Base-by-base conservation (phyloP, 2,797 vertebrate species). In the Sebastes matsubarae region DNA sequence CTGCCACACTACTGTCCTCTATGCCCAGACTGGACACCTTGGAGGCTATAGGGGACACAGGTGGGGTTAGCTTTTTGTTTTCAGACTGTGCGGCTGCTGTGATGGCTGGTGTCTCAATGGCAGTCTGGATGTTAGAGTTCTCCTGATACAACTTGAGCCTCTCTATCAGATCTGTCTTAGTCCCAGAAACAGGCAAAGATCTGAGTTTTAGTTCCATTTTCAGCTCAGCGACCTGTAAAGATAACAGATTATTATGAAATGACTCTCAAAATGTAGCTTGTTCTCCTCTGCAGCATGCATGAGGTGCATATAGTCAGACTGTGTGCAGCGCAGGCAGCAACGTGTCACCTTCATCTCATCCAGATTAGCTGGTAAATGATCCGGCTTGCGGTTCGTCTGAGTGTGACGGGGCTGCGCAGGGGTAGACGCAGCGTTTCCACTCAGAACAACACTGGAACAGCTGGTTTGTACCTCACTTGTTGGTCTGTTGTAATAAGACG, bases 141-240 rank as follows among this genome's bases (percentile, higher is more conserved):
- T 97, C 97, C 88, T 97, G 97, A 87, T 96, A 97, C 30, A 94
- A 90, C 91, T 96, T 98, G 13, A 99, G 93, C 68, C 98, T 96
- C 86, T 99, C 98, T 68, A 99, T 97, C 76, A 99, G 96, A 87
- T 99, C 97, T 0, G 95, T 97, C 91, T 99, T 99, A 61, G 98
- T 99, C 83, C 98, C 98, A 25, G 98, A 99, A 75, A 99, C 98
- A 2, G 97, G 98, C 70, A 99, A 94, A 27, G 97, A 97, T 87
- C 98, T 95, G 67, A 97, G 89, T 92, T 99, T 99, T 77, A 99
- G 94, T 86, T 99, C 97, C 91, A 97, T 95, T 94, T 99, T 99
- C 92, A 99, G 96, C 89, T 99, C 98, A 1, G 98, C 97, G 60
- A 99, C 98, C 98, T 99, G 83, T 11, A 77, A 79, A 82, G 22